Percentiles rank a stretch among this genome's conserved stretches.
Evolutionary conservation across 2,113 vertebrate genomes (phyloP).

Genomic region (Ivindomyrus marchei): DNA sequence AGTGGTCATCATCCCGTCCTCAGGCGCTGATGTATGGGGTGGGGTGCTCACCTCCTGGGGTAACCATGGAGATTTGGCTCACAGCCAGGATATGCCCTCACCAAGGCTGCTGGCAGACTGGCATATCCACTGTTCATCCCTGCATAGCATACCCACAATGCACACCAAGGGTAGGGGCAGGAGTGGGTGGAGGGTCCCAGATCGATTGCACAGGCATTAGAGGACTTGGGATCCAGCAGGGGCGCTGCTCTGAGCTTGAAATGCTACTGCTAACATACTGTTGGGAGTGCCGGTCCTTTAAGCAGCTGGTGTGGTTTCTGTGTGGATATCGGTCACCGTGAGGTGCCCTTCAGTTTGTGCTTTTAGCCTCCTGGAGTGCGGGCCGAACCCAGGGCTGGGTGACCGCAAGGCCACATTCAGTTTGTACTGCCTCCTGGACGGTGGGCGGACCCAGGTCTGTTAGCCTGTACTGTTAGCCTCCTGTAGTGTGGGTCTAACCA

Average conservation of each 20-base stretch:
- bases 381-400: background rate
- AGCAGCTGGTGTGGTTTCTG: background rate
- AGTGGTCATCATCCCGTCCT: background rate
- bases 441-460: background rate
- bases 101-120: background rate
- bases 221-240: background rate
- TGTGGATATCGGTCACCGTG: background rate
- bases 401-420: background rate
- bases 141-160: background rate
- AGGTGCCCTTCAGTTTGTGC: background rate
- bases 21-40: background rate
- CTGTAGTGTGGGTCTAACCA: background rate
- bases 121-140: constrained; percentile 10
- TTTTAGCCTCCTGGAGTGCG: background rate
- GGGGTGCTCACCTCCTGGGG: background rate
- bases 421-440: background rate
- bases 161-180: background rate
- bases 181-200: background rate
- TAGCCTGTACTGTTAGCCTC: background rate
- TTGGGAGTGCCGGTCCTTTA: background rate
- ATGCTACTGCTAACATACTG: background rate
- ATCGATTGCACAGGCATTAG: background rate
- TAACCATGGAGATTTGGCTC: constrained; percentile 28
- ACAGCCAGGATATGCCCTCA: constrained; percentile 3
- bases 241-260: background rate